These are phyloP conservation scores for Chionis minor DNA, from an alignment of 2,113 vertebrate species.

Conservation along the genomic window DNA sequence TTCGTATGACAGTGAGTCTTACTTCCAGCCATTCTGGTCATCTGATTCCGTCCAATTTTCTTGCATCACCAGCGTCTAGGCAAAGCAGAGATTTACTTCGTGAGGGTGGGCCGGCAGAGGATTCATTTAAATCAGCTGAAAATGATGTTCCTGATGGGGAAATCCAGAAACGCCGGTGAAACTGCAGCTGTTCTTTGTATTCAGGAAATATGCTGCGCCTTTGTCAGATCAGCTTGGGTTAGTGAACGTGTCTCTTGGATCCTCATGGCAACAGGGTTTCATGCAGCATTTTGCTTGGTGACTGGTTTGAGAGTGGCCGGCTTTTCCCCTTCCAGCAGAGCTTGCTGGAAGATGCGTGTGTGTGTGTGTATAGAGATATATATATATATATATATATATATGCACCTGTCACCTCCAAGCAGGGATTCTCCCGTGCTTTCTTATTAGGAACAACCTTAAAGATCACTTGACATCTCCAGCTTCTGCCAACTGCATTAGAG, in stretches of 20 bases:
- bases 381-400: too few relatives aligned
- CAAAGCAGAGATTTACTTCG: not conserved
- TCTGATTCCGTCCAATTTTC: not conserved
- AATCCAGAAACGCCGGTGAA: not conserved
- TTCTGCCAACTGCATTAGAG: not conserved
- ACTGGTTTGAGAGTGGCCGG: not conserved
- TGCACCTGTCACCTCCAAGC: not conserved
- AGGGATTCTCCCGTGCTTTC: not conserved
- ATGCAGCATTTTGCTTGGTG: not conserved
- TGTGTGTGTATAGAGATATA: not conserved
- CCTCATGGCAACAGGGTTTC: not conserved
- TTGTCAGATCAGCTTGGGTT: not conserved
- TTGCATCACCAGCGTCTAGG: not conserved
- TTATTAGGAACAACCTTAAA: not conserved
- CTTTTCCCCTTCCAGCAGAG: not conserved
- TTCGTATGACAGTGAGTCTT: not conserved
- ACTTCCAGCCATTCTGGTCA: not conserved
- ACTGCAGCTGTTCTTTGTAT: not conserved
- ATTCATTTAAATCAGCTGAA: not conserved
- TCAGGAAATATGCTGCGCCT: not conserved
- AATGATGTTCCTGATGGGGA: not conserved
- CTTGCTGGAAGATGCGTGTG: not conserved
- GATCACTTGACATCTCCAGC: not conserved
- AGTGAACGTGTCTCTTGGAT: not conserved
- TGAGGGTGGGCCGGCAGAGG: not conserved